Conservation (phyloP, 1,140 invertebrate genomes). For the Drosophila tani region DNA sequence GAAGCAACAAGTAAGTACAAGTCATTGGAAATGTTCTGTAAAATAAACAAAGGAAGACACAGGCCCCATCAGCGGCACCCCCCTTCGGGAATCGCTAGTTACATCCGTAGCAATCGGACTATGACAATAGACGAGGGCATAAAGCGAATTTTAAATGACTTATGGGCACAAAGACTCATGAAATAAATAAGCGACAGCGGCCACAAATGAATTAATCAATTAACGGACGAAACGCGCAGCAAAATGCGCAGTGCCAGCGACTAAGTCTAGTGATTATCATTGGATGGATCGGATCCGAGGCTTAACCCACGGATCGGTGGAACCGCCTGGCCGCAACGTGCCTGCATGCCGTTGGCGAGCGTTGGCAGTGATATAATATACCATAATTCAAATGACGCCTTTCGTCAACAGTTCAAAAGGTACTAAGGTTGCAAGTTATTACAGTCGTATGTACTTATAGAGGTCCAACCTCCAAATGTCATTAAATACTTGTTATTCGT, state of each 20-base stretch:
- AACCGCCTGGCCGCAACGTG: constrained; percentile 33
- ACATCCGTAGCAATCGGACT: constrained; percentile 40
- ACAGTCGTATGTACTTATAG: neutral
- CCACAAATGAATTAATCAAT: constrained; percentile 64
- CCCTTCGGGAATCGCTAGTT: constrained; percentile 13
- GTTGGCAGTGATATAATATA: constrained; percentile 20
- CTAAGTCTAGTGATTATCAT: constrained; percentile 50
- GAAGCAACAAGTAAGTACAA: constrained; percentile 39
- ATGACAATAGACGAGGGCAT: constrained; percentile 43
- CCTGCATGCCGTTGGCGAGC: constrained; percentile 5
- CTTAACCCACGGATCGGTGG: constrained; percentile 7
- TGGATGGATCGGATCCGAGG: constrained; percentile 26
- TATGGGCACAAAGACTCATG: constrained; percentile 51
- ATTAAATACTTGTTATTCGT: neutral
- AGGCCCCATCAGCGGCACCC: neutral
- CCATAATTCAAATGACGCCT: constrained; percentile 43
- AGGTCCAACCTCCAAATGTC: constrained; percentile 9
- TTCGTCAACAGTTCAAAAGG: constrained; percentile 9
- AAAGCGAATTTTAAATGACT: constrained; percentile 41
- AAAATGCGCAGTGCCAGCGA: constrained; percentile 48
- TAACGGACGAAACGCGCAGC: constrained; percentile 11
- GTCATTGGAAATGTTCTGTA: constrained; percentile 36
- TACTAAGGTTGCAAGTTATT: constrained; percentile 22
- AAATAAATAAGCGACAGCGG: constrained; percentile 16
- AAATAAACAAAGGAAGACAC: constrained; percentile 37